Evolutionary conservation across 2,113 vertebrate species (phyloP), one percentile per base, ranked within the genome.

Genomic region (Cynoglossus semilaevis): DNA sequence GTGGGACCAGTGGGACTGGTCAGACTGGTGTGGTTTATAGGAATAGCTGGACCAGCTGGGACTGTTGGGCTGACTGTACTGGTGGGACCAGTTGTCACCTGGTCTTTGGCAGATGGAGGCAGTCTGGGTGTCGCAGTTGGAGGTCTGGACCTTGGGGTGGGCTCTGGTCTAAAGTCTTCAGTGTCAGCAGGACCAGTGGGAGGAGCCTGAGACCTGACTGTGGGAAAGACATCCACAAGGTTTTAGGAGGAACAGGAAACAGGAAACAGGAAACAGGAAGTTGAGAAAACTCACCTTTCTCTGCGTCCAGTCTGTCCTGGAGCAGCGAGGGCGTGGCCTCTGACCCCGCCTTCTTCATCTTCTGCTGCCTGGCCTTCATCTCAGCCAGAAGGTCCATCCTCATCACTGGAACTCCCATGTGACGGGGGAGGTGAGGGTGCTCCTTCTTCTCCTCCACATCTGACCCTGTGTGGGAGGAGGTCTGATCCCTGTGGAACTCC

Each of bases 331-430:
- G 34, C 1, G 15, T 22, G 0, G 72, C 12, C 29, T 84, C 88
- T 11, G 2, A 19, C 1, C 29, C 49, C 46, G 96, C 94, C 92
- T 95, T 95, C 64, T 92, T 92, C 84, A 91, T 93, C 62, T 82
- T 92, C 77, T 95, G 94, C 76, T 98, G 96, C 63, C 94, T 93
- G 74, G 96, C 96, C 70, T 94, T 96, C 90, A 99, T 98, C 88
- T 99, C 96, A 0, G 95, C 95, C 38, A 99, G 72, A 42, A 98
- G 88, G 46, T 94, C 93, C 11, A 91, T 88, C 58, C 94, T 93
- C 0, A 95, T 92, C 0, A 93, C 88, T 0, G 85, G 82, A 18
- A 89, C 49, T 1, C 88, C 88, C 1, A 85, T 67, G 15, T 93
- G 88, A 2, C 92, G 91, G 1, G 89, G 89, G 0, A 72, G 82